phyloP scores from a whole-genome alignment of 2,797 vertebrate species.

The Hypotaenidia okinawae region DNA sequence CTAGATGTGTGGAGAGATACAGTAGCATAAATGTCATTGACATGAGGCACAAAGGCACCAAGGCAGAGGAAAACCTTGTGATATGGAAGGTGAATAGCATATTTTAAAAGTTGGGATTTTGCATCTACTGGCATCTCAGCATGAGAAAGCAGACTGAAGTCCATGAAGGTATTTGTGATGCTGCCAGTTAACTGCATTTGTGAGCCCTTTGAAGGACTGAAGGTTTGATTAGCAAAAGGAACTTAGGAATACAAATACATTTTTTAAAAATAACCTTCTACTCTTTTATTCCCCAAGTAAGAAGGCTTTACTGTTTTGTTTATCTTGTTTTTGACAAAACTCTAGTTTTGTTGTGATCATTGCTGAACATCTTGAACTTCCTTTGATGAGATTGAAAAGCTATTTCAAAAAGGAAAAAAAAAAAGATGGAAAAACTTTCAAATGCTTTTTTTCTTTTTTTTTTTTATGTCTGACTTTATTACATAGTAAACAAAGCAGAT shows the following conservation, averaged over 20 bases:
- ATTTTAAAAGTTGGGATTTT: background rate
- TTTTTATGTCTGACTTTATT: background rate
- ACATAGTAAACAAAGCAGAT: conserved; percentile 47
- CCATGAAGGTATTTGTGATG: background rate
- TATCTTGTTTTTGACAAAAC: background rate
- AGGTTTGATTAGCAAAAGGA: background rate
- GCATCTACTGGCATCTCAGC: background rate
- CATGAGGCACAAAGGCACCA: background rate
- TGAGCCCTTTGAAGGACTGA: background rate
- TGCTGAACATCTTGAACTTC: background rate
- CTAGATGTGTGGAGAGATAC: background rate
- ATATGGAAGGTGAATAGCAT: background rate
- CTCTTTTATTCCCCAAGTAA: accelerated
- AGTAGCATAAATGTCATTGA: background rate
- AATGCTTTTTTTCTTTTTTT: background rate
- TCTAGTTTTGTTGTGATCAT: background rate
- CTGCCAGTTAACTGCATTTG: accelerated
- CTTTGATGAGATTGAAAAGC: background rate
- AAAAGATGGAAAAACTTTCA: background rate
- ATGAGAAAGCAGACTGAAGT: background rate
- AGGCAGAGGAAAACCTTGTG: background rate
- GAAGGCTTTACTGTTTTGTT: background rate
- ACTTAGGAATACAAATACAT: background rate
- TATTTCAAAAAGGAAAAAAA: background rate
- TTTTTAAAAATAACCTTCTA: background rate